phyloP scores from a whole-genome alignment of 1,140 invertebrate genomes.

The Lucilia cuprina region DNA sequence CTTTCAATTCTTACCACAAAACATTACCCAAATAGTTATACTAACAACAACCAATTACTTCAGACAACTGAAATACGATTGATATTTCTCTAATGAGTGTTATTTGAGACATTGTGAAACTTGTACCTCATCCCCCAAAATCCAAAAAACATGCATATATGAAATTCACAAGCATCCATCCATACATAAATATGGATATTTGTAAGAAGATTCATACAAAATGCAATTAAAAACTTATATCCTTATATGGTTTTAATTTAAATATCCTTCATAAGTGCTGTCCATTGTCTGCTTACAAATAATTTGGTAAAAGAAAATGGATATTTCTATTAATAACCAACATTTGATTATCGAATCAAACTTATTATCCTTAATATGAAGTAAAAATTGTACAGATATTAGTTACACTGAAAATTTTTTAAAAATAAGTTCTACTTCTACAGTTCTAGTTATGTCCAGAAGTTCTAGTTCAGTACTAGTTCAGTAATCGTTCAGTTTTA shows the following conservation, averaged over 20 bases:
- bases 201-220: too few species aligned
- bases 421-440: too few species aligned
- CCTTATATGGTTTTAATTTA: too few species aligned
- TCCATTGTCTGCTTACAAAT: neutral
- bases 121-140: neutral
- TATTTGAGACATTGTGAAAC: constrained; percentile 22
- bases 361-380: too few species aligned
- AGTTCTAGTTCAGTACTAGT: too few species aligned
- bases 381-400: too few species aligned
- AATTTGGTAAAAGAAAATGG: neutral
- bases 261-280: too few species aligned
- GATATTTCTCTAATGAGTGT: constrained; percentile 29
- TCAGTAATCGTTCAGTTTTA: too few species aligned
- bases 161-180: neutral
- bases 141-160: neutral
- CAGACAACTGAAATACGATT: neutral
- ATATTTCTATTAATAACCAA: neutral
- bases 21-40: neutral
- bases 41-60: neutral
- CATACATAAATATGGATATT: neutral
- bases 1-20: neutral
- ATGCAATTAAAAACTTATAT: too few species aligned
- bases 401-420: too few species aligned
- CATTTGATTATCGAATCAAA: neutral
- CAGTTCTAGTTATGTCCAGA: too few species aligned